Base-by-base conservation (phyloP, 1,140 invertebrate genomes). In the Listronotus oregonensis region DNA sequence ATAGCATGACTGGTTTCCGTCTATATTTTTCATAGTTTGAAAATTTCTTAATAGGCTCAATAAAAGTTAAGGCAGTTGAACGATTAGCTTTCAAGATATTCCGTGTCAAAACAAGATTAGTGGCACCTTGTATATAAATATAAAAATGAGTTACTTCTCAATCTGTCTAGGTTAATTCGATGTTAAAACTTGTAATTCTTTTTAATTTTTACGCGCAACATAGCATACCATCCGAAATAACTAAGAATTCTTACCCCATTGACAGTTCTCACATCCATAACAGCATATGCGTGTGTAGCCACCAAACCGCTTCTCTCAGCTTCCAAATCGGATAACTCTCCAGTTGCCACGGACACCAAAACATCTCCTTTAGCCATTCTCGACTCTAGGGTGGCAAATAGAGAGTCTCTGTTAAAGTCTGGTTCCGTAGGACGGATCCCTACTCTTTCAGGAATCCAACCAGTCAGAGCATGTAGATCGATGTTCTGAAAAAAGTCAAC, bases 401-500 rank as follows among this genome's bases (percentile, higher is more conserved):
- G 78, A 27, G 86, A 83, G 70, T 94, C 89, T 54, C 85, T 85
- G 74, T 96, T 90, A 80, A 96, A 96, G 64, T 89, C 87, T 17
- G 82, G 76, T 1, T 90, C 87, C 12, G 81, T 81, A 4, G 80
- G 76, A 55, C 87, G 81, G 31, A 97, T 90, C 0, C 92, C 86
- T 66, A 90, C 85, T 60, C 96, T 82, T 77, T 98, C 96, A 17
- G 96, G 96, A 71, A 99, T 97, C 96, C 96, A 99, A 0, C 96
- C 95, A 62, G 96, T 98, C 47, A 99, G 78, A 0, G 95, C 95
- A 83, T 98, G 94, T 1, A 98, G 84, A 85, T 99, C 96, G 77
- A 98, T 98, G 79, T 96, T 98, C 94, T 96, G 71, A 72, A 83
- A 79, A 27, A 27, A 27, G 21, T 27, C 1, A 27, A 27, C n/a